Conservation (phyloP, 2,888 invertebrate species). For the Lepidochitona cinerea region DNA sequence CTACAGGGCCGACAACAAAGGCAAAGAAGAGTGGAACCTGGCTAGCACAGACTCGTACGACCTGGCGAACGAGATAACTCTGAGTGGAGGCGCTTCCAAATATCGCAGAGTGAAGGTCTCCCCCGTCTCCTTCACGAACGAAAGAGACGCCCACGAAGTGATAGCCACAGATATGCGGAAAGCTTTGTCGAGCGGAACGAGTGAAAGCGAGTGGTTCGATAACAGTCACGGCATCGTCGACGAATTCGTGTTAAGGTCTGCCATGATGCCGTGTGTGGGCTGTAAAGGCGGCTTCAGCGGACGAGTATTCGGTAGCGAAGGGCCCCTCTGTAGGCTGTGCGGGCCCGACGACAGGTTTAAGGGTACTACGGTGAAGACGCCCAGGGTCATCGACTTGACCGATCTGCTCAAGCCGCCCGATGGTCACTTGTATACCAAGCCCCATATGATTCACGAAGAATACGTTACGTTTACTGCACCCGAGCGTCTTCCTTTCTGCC, state of each 20-base stretch:
- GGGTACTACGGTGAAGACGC: background rate
- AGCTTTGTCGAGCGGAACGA: background rate
- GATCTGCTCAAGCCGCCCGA: background rate
- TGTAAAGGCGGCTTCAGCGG: background rate
- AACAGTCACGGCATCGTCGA: background rate
- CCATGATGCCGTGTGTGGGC: background rate
- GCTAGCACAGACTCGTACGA: background rate
- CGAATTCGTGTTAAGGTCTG: background rate
- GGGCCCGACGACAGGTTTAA: background rate
- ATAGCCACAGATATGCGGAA: background rate
- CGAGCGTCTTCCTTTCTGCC: background rate
- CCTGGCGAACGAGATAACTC: background rate
- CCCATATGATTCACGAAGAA: background rate
- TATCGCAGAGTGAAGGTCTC: background rate
- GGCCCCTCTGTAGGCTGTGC: background rate
- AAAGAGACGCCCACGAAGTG: background rate
- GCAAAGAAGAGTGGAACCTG: background rate
- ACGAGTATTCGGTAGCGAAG: background rate
- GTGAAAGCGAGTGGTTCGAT: background rate
- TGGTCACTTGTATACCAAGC: background rate
- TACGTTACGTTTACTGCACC: background rate
- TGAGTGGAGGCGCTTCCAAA: too few relatives aligned
- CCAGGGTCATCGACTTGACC: background rate
- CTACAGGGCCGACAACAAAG: background rate
- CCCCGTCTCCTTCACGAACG: background rate